A percentile compares a stretch with the other conserved stretches of the same genome.
phyloP scores from a whole-genome alignment of 2,888 invertebrate genomes.

The Leptopilina drosophilae region DNA sequence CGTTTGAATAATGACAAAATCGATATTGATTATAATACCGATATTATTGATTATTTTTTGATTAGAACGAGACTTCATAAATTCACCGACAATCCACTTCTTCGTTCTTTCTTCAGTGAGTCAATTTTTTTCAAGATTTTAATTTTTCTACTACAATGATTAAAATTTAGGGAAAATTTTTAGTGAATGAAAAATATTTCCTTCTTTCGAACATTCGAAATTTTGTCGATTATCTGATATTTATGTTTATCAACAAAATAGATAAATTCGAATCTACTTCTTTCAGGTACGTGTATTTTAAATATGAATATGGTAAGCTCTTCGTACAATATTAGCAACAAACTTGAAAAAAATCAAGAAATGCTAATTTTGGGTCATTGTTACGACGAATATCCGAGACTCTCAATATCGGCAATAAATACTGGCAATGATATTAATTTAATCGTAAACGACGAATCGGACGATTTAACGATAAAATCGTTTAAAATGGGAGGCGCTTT shows the following conservation, averaged over 20 bases:
- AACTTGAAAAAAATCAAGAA: conserved; percentile 62
- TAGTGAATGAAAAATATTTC: too few species aligned
- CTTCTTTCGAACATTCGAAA: neutral
- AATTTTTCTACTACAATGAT: conserved; percentile 22
- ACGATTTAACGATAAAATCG: conserved; percentile 66
- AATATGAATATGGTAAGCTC: conserved; percentile 65
- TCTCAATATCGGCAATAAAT: conserved; percentile 65
- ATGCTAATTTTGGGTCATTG: conserved; percentile 70
- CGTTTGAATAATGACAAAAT: conserved; percentile 65
- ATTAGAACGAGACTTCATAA: conserved; percentile 70
- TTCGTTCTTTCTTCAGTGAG: conserved; percentile 69
- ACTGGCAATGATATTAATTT: conserved; percentile 62
- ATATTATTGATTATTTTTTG: conserved; percentile 67
- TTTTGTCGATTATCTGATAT: too few species aligned
- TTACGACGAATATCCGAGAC: conserved; percentile 69
- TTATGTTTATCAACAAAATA: too few species aligned
- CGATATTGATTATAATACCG: conserved; percentile 62
- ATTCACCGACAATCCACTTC: conserved; percentile 67
- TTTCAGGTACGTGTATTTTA: conserved; percentile 68
- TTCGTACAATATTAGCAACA: conserved; percentile 64
- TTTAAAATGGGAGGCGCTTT: conserved; percentile 63
- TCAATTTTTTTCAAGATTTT: conserved; percentile 33
- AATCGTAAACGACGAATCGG: conserved; percentile 67
- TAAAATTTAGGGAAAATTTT: conserved; percentile 10
- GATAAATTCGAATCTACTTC: conserved; percentile 10